Evolutionary conservation across 2,113 vertebrate genomes (phyloP), one percentile per base, ranked within the genome.

Genomic region (Melanerpes aurifrons): DNA sequence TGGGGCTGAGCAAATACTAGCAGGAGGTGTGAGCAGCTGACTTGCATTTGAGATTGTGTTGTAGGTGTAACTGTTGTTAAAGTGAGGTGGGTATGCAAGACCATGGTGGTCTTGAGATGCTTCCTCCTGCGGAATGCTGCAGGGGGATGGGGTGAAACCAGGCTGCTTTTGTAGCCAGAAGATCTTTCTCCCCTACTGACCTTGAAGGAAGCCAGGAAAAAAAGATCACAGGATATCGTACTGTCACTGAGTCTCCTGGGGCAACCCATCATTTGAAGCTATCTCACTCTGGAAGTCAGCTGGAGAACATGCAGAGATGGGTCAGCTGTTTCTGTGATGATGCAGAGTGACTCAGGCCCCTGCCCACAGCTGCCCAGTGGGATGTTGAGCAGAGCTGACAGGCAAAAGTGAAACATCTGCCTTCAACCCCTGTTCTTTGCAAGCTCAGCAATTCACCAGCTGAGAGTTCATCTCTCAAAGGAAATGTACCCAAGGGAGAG

Each of bases 301-400:
- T 85, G 84, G 48, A 70, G 85, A 91, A 43, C 61, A 15, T 0
- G 2, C 26, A 62, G 64, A 82, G 85, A 47, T 20, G 64, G 87
- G 82, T 88, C 82, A 73, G 76, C 59, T 76, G 6, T 61, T 76
- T 25, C 3, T 1, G 47, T 76, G 66, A 69, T 83, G 59, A 66
- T 76, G 71, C 28, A 59, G 50, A 84, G 28, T 94, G 80, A 88
- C 73, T 93, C 80, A 90, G 77, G n/a, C 17, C 67, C 72, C 80
- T 94, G 76, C 69, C 40, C 69, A 83, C n/a, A 94, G 75, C 86
- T 92, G 59, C 20, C 56, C 64, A 19, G 40, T n/a, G 62, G 61
- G 43, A 96, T 56, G 69, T 29, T 92, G 80, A 95, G 70, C 54
- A 71, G 53, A 95, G 25, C 45, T 87, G 82, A 90, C 80, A 96